Evolutionary conservation across 2,113 vertebrate species (phyloP).

Genomic region (Ciconia maguari): DNA sequence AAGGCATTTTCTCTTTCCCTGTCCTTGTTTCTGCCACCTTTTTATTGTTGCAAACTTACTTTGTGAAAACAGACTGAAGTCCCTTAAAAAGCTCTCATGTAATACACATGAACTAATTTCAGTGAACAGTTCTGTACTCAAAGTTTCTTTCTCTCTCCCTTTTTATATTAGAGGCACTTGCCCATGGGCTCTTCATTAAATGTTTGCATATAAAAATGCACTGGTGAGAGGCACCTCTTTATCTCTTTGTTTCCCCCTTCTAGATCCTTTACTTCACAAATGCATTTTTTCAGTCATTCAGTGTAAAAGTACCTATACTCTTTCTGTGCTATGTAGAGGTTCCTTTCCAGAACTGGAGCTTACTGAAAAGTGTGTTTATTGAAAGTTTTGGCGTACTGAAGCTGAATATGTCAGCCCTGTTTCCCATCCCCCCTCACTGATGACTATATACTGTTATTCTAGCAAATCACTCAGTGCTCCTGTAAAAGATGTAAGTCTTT

Average conservation of each 20-base stretch:
- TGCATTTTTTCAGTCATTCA: neutral
- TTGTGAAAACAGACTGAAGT: neutral
- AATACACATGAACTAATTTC: neutral
- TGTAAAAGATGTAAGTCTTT: neutral
- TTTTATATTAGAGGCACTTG: neutral
- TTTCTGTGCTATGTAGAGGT: neutral
- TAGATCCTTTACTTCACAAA: neutral
- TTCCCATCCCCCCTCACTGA: neutral
- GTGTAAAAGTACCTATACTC: neutral
- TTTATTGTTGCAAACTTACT: neutral
- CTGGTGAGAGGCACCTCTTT: neutral
- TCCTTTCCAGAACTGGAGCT: neutral
- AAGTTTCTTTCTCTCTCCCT: neutral
- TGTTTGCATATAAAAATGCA: neutral
- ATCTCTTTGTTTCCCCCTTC: neutral
- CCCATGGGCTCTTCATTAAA: neutral
- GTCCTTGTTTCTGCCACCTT: neutral
- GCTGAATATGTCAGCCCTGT: neutral
- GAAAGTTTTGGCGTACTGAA: neutral
- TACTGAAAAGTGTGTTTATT: neutral
- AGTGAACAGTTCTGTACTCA: neutral
- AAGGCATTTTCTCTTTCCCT: neutral
- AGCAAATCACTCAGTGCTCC: neutral
- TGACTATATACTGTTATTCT: neutral
- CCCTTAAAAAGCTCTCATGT: neutral